These are phyloP conservation scores for Graphium colonna DNA, from an alignment of 2,888 invertebrate species.

Conservation along the genomic window DNA sequence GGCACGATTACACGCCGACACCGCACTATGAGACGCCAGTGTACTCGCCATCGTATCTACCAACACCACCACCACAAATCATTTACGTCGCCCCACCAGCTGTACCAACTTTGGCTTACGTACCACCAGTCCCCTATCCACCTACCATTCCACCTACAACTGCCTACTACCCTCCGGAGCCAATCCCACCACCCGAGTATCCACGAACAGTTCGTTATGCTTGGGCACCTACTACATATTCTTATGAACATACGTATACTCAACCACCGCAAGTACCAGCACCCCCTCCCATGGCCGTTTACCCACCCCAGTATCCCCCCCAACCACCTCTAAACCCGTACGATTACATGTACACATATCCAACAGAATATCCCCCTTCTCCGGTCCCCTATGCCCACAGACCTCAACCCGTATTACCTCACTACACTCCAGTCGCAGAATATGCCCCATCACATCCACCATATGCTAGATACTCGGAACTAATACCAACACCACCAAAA, in stretches of 20 bases:
- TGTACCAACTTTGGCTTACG: constrained; percentile 28
- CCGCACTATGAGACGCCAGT: constrained; percentile 37
- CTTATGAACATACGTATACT: background rate
- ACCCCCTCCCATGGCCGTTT: constrained; percentile 16
- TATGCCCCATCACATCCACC: constrained; percentile 20
- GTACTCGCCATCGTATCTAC: constrained; percentile 27
- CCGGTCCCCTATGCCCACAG: constrained; percentile 3
- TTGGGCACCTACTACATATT: background rate
- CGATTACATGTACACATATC: constrained; percentile 16
- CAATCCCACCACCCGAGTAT: constrained; percentile 20
- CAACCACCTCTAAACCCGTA: background rate
- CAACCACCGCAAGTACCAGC: constrained; percentile 28
- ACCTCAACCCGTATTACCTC: constrained; percentile 1
- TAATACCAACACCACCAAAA: constrained; percentile 24
- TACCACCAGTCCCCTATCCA: constrained; percentile 18
- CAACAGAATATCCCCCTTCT: constrained; percentile 15
- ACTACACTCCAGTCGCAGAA: constrained; percentile 5
- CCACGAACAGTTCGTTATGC: constrained; percentile 6
- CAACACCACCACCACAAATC: constrained; percentile 37
- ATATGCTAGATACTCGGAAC: constrained; percentile 16
- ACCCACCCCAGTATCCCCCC: constrained; percentile 7
- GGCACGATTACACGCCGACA: constrained; percentile 30
- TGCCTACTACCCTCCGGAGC: constrained; percentile 29
- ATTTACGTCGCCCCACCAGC: constrained; percentile 44
- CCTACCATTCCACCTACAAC: constrained; percentile 19